Percentiles rank a stretch among this genome's conserved stretches.
Conservation (phyloP, 2,797 vertebrate genomes). For the Ctenosaura bakeri region DNA sequence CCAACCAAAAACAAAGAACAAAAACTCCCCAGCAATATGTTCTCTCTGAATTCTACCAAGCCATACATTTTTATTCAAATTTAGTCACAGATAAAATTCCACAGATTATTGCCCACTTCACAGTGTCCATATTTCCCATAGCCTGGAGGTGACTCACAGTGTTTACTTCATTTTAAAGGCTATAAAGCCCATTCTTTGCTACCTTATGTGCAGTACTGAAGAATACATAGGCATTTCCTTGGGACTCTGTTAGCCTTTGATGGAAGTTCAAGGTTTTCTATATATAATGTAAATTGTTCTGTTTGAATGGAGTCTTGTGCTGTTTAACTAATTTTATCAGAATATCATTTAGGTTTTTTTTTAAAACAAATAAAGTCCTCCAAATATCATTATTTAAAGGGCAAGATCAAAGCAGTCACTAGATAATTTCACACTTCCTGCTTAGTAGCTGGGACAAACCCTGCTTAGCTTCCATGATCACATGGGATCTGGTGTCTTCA, state of each 20-base stretch:
- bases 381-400: conserved; percentile 54
- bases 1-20: not conserved
- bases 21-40: too few species aligned
- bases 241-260: conserved; percentile 75
- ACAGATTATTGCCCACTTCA: conserved; percentile 32
- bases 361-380: conserved; percentile 60
- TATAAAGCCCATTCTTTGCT: conserved; percentile 73
- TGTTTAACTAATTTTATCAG: conserved; percentile 78
- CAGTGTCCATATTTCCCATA: conserved; percentile 51
- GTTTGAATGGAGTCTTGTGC: conserved; percentile 72
- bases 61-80: not conserved
- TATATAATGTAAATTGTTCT: conserved; percentile 76
- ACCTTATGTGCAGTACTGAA: conserved; percentile 70
- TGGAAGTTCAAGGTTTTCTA: conserved; percentile 63
- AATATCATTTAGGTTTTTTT: conserved; percentile 63
- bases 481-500: not conserved
- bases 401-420: conserved; percentile 57
- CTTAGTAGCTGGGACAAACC: conserved; percentile 9
- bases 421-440: conserved; percentile 34
- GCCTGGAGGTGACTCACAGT: conserved; percentile 50
- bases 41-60: not conserved
- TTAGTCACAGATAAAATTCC: conserved; percentile 8
- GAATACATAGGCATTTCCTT: conserved; percentile 74
- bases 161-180: conserved; percentile 75
- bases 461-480: not conserved